Evolutionary conservation across 2,113 vertebrate species (phyloP).

Genomic region (Odontesthes bonariensis): DNA sequence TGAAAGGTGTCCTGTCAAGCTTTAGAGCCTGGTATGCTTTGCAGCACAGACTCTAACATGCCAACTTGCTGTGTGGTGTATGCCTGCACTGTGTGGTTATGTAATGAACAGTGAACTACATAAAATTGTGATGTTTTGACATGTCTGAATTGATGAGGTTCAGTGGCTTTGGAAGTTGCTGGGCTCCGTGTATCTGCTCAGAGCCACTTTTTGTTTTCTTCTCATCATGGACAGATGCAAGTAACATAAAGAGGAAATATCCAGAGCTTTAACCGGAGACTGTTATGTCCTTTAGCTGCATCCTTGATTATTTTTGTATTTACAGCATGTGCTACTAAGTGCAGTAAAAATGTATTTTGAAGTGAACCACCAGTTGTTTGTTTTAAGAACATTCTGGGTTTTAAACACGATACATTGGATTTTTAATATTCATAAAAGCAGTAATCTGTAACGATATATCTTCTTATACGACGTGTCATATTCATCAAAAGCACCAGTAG

Average conservation of each 20-base stretch:
- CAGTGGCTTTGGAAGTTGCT: constrained; percentile 18
- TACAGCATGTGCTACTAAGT: constrained; percentile 23
- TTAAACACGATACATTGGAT: neutral
- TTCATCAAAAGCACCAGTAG: neutral
- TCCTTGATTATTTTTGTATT: constrained; percentile 22
- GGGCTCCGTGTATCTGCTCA: constrained; percentile 39
- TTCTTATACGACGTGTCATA: neutral
- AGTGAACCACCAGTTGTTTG: neutral
- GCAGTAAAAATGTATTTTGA: constrained; percentile 27
- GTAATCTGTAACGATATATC: constrained; percentile 7
- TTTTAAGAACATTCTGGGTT: neutral
- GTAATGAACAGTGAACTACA: constrained; percentile 43
- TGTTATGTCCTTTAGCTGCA: neutral
- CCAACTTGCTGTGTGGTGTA: constrained; percentile 15
- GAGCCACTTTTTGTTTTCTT: constrained; percentile 37
- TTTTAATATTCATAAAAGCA: constrained; percentile 11
- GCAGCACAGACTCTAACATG: constrained; percentile 30
- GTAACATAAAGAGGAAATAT: constrained; percentile 19
- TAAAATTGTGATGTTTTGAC: constrained; percentile 36
- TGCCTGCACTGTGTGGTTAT: constrained; percentile 33
- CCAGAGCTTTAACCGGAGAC: constrained; percentile 1
- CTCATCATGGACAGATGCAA: constrained; percentile 29
- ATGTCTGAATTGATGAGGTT: constrained; percentile 36
- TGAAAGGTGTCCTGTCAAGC: constrained; percentile 21
- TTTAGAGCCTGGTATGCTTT: constrained; percentile 40